Evolutionary conservation across 2,113 vertebrate genomes (phyloP), one percentile per base, ranked within the genome.

Genomic region (Pomatorhinus ruficollis): DNA sequence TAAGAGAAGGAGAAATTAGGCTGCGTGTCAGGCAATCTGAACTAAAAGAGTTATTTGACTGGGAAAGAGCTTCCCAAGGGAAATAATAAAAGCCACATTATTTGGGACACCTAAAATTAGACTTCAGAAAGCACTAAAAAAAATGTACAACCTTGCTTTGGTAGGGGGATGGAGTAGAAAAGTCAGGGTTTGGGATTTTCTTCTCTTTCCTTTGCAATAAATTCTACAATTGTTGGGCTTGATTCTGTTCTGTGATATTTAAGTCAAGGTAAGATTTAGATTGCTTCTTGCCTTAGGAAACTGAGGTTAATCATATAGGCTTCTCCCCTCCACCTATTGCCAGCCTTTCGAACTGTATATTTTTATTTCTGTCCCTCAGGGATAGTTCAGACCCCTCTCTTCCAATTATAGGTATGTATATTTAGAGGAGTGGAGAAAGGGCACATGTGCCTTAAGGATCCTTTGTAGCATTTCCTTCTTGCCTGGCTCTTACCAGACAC

Each of bases 31-130:
- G 30, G 81, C 69, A 93, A 5, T 69, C 45, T 79, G 60, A 95
- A 76, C 77, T 44, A 35, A 44, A 47, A 76, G 49, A 91, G 28
- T 72, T 95, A 89, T 54, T 85, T 96, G 78, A 91, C 50, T 87
- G 52, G 24, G 47, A 88, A 86, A 89, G 72, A 93, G 47, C 72
- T 92, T 86, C 95, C 75, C 90, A 64, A 47, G 69, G 69, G 96
- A 94, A 92, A 90, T 95, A 92, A 86, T 76, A 87, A 56, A 95
- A 96, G 77, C 23, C 69, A 87, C 30, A 11, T 92, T 96, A 95
- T 97, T 90, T 93, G 88, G 96, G 94, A 89, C 96, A 92, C 37
- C 92, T 97, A 97, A 95, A 95, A 95, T 96, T 96, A 96, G 92
- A 79, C 30, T 83, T 64, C 49, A 92, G 65, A 90, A 87, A 71